Percentiles rank a stretch among this genome's conserved stretches.
phyloP scores from a whole-genome alignment of 1,140 invertebrate genomes.

The Hycleus phaleratus region DNA sequence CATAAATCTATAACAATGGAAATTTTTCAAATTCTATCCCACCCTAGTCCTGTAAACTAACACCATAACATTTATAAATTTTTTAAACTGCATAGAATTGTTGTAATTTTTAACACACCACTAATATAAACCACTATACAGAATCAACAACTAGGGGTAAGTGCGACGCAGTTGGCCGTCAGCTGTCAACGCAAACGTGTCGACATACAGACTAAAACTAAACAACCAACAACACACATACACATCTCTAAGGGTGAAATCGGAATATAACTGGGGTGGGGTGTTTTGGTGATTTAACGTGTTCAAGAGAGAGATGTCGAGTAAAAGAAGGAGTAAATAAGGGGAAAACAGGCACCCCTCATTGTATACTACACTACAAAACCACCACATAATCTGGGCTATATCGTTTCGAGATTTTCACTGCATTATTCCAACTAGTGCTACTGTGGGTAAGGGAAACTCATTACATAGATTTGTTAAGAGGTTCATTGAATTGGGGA shows the following conservation, averaged over 20 bases:
- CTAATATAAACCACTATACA: not conserved
- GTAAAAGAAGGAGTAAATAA: conserved; percentile 2
- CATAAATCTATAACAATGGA: not conserved
- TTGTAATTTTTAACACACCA: not conserved
- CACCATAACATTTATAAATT: no score
- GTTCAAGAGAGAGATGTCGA: no score
- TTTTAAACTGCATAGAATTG: no score
- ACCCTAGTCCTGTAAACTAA: no score
- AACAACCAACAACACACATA: not conserved
- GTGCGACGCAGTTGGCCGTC: conserved; percentile 4
- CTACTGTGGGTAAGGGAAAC: conserved; percentile 20
- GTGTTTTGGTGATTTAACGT: no score
- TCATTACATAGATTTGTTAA: conserved; percentile 34
- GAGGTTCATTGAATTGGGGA: conserved; percentile 27
- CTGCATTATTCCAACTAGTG: conserved; percentile 23
- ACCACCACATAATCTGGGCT: conserved; percentile 28
- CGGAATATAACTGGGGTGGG: no score
- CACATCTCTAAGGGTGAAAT: no score
- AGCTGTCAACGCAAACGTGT: conserved; percentile 11
- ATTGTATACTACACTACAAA: conserved; percentile 5
- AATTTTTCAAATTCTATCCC: no score
- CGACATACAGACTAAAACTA: conserved; percentile 9
- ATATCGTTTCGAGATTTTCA: conserved; percentile 32
- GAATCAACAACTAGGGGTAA: no score
- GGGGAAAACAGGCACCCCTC: conserved; percentile 9